Conservation (phyloP, 1,140 invertebrate species). For the Zaprionus camerounensis region DNA sequence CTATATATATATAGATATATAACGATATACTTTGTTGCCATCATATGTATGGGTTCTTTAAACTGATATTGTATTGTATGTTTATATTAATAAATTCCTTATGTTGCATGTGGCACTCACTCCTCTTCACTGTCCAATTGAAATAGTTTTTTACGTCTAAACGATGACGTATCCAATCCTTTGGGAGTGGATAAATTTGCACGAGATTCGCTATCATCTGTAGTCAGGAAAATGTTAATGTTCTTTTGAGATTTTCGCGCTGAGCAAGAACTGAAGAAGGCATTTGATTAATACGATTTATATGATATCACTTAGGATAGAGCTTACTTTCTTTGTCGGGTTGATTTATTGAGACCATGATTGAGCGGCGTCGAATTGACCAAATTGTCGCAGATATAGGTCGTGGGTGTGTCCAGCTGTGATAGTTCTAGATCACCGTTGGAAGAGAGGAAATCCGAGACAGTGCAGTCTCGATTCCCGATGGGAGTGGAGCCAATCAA, state of each 20-base stretch:
- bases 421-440: slow-evolving; percentile 63
- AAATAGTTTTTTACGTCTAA: slow-evolving; percentile 70
- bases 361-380: slow-evolving; percentile 78
- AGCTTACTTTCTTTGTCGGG: slow-evolving; percentile 36
- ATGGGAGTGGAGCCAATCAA: slow-evolving; percentile 71
- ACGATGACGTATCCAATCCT: slow-evolving; percentile 68
- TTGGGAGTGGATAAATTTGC: slow-evolving; percentile 50
- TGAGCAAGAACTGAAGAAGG: slow-evolving; percentile 34
- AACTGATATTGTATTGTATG: slow-evolving; percentile 53
- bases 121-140: slow-evolving; percentile 62
- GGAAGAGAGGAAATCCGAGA: slow-evolving; percentile 60
- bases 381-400: slow-evolving; percentile 35
- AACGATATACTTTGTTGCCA: slow-evolving; percentile 68
- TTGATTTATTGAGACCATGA: slow-evolving; percentile 51
- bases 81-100: slow-evolving; percentile 57
- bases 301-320: not conserved
- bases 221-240: slow-evolving; percentile 26
- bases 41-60: slow-evolving; percentile 64
- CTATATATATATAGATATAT: slow-evolving; percentile 42
- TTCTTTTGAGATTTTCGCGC: slow-evolving; percentile 18
- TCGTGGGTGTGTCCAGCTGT: slow-evolving; percentile 56
- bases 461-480: slow-evolving; percentile 58
- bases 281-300: not conserved
- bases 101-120: slow-evolving; percentile 38
- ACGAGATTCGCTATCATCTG: slow-evolving; percentile 30